Evolutionary conservation across 35 echinoderm and acorn worm species (phyloP).

Genomic region (Acanthaster planci): DNA sequence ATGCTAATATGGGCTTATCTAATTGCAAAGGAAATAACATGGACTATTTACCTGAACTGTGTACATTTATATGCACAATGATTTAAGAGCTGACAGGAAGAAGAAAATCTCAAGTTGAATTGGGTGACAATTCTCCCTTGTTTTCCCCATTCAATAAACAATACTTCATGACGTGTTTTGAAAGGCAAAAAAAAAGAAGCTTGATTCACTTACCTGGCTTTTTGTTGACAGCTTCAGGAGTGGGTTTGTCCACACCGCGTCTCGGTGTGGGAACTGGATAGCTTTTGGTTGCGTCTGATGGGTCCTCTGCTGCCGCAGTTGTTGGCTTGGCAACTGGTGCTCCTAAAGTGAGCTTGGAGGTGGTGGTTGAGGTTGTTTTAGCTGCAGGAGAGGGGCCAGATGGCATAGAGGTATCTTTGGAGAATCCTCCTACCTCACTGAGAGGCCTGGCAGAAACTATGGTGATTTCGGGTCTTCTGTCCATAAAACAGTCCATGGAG

Average conservation of each 20-base stretch:
- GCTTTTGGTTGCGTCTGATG: neutral
- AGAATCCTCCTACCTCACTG: constrained; percentile 43
- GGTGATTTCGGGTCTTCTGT: constrained; percentile 30
- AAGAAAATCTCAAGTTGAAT: too few species aligned
- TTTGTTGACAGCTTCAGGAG: neutral
- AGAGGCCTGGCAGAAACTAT: constrained; percentile 34
- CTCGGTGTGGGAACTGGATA: neutral
- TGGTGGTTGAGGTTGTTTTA: neutral
- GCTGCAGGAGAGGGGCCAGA: neutral
- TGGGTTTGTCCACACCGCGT: neutral
- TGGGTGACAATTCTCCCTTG: too few species aligned
- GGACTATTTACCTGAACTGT: too few species aligned
- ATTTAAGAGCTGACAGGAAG: too few species aligned
- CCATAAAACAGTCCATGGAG: neutral
- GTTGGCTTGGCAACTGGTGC: neutral
- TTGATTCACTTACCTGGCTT: neutral
- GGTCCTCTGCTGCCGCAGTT: neutral
- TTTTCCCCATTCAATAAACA: too few species aligned
- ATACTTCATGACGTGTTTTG: too few species aligned
- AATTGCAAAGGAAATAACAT: too few species aligned
- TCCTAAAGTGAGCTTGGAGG: neutral
- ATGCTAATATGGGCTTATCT: too few species aligned
- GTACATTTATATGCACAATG: too few species aligned
- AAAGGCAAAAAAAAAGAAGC: neutral
- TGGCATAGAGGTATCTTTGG: neutral